These are phyloP conservation scores for Chionis minor DNA, from an alignment of 2,113 vertebrate species.

Conservation along the genomic window DNA sequence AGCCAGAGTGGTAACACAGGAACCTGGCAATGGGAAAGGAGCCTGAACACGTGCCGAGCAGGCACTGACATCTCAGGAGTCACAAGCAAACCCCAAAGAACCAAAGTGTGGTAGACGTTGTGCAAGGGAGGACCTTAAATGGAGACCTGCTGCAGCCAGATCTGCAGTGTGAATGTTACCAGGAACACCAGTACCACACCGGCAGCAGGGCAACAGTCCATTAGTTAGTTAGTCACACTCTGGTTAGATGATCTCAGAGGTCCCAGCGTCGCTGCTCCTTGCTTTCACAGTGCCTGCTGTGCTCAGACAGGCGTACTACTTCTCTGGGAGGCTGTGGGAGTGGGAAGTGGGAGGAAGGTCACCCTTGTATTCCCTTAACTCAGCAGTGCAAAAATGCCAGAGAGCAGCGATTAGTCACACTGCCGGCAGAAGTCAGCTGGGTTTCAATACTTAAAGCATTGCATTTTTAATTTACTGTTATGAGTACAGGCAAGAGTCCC, in stretches of 20 bases:
- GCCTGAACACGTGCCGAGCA: not conserved
- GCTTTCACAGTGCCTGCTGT: not conserved
- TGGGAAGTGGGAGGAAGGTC: not conserved
- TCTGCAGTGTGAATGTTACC: not conserved
- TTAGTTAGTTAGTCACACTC: not conserved
- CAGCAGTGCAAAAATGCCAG: not conserved
- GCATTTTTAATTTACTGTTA: not conserved
- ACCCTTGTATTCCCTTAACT: not conserved
- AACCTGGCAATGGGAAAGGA: not conserved
- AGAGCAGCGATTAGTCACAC: not conserved
- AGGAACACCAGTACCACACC: not conserved
- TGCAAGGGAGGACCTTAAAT: not conserved
- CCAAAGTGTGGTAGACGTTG: not conserved
- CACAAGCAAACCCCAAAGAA: not conserved
- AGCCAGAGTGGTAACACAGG: too few species aligned
- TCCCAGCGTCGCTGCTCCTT: not conserved
- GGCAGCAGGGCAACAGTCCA: not conserved
- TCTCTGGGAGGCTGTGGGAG: not conserved
- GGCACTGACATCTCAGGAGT: not conserved
- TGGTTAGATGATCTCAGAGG: not conserved
- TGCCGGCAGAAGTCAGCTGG: not conserved
- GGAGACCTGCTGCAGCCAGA: not conserved
- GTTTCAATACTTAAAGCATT: not conserved
- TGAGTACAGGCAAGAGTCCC: not conserved
- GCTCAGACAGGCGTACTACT: not conserved